phyloP scores from a whole-genome alignment of 2,797 vertebrate genomes.

The Oryzias dopingdopingensis region DNA sequence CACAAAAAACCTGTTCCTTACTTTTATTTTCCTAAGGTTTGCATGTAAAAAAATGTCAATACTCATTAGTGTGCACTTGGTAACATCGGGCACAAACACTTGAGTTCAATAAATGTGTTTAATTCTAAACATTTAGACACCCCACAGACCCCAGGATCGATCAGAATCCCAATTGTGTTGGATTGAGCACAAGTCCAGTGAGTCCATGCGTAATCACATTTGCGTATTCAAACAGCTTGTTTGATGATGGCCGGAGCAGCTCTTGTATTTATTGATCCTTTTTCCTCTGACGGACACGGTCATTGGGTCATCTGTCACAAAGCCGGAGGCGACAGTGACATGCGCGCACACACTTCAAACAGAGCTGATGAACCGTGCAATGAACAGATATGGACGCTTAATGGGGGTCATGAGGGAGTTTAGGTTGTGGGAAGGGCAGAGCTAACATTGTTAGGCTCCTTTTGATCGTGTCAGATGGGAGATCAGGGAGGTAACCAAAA shows the following conservation, averaged over 20 bases:
- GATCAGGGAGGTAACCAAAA: conserved; percentile 40
- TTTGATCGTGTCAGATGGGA: conserved; percentile 56
- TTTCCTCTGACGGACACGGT: conserved; percentile 67
- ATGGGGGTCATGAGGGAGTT: conserved; percentile 64
- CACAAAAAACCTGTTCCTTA: background rate
- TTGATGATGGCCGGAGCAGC: conserved; percentile 48
- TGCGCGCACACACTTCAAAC: conserved; percentile 57
- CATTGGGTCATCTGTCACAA: conserved; percentile 63
- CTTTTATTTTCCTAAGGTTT: conserved; percentile 37
- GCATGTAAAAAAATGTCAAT: conserved; percentile 33
- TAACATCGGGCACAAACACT: conserved; percentile 42
- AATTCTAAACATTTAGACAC: conserved; percentile 56
- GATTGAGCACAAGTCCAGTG: conserved; percentile 21
- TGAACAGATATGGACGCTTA: conserved; percentile 44
- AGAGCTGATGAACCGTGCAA: conserved; percentile 39
- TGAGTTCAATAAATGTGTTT: conserved; percentile 69
- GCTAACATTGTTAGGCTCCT: conserved; percentile 48
- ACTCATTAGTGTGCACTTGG: conserved; percentile 20
- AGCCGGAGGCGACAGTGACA: conserved; percentile 49
- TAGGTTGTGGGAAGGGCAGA: conserved; percentile 53
- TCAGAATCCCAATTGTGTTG: conserved; percentile 31
- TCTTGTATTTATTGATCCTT: conserved; percentile 63
- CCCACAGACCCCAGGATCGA: conserved; percentile 48
- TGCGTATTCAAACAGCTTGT: conserved; percentile 32
- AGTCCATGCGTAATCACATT: background rate